Conservation (phyloP, 2,888 invertebrate genomes). For the Orthosia gothica region DNA sequence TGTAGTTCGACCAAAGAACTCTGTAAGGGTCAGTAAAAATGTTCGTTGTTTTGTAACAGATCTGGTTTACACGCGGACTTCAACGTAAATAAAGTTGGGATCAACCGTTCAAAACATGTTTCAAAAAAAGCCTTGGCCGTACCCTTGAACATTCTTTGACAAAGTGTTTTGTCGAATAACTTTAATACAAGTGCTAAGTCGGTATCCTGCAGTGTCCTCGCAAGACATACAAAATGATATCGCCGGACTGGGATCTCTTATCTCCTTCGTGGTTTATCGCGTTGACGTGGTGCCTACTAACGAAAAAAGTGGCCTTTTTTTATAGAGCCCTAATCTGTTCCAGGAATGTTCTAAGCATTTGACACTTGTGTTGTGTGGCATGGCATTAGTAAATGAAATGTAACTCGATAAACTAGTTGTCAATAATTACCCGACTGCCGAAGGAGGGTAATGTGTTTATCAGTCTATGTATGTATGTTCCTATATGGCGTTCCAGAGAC, state of each 20-base stretch:
- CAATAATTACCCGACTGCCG: no score
- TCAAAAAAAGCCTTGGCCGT: conserved; percentile 17
- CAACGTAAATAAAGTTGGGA: conserved; percentile 34
- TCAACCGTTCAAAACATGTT: conserved; percentile 46
- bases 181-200: conserved; percentile 21
- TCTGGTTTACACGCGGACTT: conserved; percentile 27
- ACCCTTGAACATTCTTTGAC: conserved; percentile 30
- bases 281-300: conserved; percentile 10
- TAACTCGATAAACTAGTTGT: not conserved
- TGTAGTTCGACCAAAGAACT: not conserved
- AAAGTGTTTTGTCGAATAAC: conserved; percentile 47
- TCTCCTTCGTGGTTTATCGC: conserved; percentile 42
- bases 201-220: conserved; percentile 27
- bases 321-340: conserved; percentile 24
- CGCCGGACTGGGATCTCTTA: conserved; percentile 33
- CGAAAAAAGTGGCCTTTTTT: conserved; percentile 29
- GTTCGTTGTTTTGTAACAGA: conserved; percentile 30
- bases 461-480: no score
- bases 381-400: not conserved
- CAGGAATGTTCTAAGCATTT: conserved; percentile 14
- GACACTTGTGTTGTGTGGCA: conserved; percentile 1
- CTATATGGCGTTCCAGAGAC: no score
- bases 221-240: conserved; percentile 36
- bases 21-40: conserved; percentile 6
- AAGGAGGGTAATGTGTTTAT: no score